Conservation (phyloP, 2,797 vertebrate species). For the Phataginus tetradactyla region DNA sequence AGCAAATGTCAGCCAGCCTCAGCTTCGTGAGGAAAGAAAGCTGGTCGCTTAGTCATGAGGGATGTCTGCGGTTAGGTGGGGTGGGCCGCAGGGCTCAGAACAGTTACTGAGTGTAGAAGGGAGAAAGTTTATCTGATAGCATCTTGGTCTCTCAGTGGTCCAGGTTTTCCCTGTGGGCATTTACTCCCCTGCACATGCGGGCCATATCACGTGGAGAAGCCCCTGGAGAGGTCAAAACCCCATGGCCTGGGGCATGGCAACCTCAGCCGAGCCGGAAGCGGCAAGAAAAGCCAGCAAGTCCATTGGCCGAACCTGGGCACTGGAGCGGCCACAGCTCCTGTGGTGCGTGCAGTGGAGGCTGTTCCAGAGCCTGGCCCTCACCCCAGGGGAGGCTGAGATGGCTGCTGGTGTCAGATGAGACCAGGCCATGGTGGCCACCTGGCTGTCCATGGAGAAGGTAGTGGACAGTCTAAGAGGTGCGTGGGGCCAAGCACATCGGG, state of each 20-base stretch:
- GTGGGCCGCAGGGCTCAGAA: neutral
- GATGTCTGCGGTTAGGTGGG: neutral
- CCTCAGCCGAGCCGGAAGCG: neutral
- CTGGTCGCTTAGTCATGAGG: neutral
- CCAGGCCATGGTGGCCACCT: rapidly evolving
- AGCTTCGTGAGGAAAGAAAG: neutral
- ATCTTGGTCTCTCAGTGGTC: neutral
- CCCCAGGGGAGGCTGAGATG: neutral
- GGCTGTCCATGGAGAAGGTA: neutral
- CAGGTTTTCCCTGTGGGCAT: neutral
- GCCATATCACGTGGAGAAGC: neutral
- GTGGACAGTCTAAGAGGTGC: neutral
- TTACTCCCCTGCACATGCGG: neutral
- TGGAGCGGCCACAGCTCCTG: neutral
- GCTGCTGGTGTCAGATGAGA: neutral
- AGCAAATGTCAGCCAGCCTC: neutral
- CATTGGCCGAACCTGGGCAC: neutral
- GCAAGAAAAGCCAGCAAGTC: neutral
- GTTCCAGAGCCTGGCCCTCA: neutral
- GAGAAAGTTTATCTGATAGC: neutral
- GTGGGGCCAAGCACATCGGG: neutral
- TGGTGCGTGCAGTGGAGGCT: neutral
- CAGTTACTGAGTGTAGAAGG: neutral
- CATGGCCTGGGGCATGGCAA: neutral
- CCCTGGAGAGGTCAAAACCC: neutral